Base-by-base conservation (phyloP, 2,888 invertebrate species). In the Sinohyriopsis cumingii region DNA sequence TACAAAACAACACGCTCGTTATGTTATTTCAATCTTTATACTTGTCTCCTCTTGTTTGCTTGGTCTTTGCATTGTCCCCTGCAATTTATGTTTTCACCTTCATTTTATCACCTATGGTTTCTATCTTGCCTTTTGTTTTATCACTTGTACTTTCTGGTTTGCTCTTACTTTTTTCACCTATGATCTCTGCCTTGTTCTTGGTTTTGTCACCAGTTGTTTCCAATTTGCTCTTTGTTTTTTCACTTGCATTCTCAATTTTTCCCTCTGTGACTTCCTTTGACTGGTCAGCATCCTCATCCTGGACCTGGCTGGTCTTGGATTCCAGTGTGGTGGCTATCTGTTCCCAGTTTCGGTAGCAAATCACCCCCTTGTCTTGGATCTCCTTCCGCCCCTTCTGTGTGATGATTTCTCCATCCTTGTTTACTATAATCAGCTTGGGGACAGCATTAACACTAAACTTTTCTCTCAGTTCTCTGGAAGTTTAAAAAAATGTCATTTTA, bases 371-470 rank as follows among this genome's bases (percentile, higher is more conserved):
- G 71, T 86, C 87, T 73, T 90, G 88, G n/a, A 91, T 88, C 67
- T 91, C 91, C 67, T 86, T 86, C 57, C 91, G 83, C 6, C 90
- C 91, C 68, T 89, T 89, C 64, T 80, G 81, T 4, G 90, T 89
- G 66, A 91, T 84, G 5, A 89, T 78, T 20, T 87, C 86, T 12
- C 91, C 91, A 80, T 90, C 85, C 25, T 86, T 85, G 73, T 88
- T 89, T 22, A 91, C 75, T 9, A 91, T 84, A 59, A 91, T 82
- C 28, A 92, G 82, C 55, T 90, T 89, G 4, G 91, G 91, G 65
- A 91, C 91, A 28, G 91, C 90, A 60, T 82, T 85, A 12, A 91
- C 88, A 55, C 85, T 84, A 78, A 85, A 91, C 75, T 89, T 88
- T 22, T 82, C 76, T 61, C 89, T 85, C 53, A 91, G 81, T 55